Percentiles rank a stretch among this genome's conserved stretches.
phyloP scores from a whole-genome alignment of 1,140 invertebrate genomes.

The Drosophila biarmipes region DNA sequence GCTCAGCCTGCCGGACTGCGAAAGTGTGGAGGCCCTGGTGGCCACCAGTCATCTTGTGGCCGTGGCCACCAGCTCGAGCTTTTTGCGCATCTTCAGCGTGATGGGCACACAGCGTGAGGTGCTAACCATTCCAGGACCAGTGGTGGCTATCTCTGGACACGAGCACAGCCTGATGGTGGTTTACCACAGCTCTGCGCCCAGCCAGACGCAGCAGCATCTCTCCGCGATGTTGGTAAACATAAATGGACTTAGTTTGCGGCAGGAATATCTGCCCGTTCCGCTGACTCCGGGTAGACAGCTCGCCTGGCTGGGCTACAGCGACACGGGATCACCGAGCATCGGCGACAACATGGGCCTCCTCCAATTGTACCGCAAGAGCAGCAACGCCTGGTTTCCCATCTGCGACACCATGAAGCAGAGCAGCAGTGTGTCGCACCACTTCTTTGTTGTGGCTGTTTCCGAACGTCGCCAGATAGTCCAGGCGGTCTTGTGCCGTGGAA shows the following conservation, averaged over 20 bases:
- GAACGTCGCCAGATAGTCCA: slow-evolving; percentile 91
- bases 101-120: slow-evolving; percentile 93
- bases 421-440: slow-evolving; percentile 91
- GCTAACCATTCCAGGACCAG: slow-evolving; percentile 89
- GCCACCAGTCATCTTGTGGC: slow-evolving; percentile 91
- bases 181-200: slow-evolving; percentile 88
- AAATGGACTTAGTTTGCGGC: slow-evolving; percentile 61
- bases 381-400: slow-evolving; percentile 91
- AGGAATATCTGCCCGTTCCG: slow-evolving; percentile 86
- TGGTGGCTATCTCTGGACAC: slow-evolving; percentile 87
- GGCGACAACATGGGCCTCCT: slow-evolving; percentile 89
- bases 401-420: slow-evolving; percentile 88
- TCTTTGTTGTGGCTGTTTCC: slow-evolving; percentile 91
- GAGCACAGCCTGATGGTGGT: slow-evolving; percentile 90
- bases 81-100: slow-evolving; percentile 92
- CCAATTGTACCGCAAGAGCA: slow-evolving; percentile 87
- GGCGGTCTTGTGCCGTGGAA: slow-evolving; percentile 94
- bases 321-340: slow-evolving; percentile 90
- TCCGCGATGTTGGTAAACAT: slow-evolving; percentile 86
- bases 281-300: slow-evolving; percentile 89
- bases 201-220: slow-evolving; percentile 86
- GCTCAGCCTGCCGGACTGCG: slow-evolving; percentile 89
- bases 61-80: slow-evolving; percentile 89
- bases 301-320: slow-evolving; percentile 93
- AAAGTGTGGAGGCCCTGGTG: slow-evolving; percentile 90